phyloP scores from a whole-genome alignment of 2,888 invertebrate genomes.

The Drosophila diplacantha region DNA sequence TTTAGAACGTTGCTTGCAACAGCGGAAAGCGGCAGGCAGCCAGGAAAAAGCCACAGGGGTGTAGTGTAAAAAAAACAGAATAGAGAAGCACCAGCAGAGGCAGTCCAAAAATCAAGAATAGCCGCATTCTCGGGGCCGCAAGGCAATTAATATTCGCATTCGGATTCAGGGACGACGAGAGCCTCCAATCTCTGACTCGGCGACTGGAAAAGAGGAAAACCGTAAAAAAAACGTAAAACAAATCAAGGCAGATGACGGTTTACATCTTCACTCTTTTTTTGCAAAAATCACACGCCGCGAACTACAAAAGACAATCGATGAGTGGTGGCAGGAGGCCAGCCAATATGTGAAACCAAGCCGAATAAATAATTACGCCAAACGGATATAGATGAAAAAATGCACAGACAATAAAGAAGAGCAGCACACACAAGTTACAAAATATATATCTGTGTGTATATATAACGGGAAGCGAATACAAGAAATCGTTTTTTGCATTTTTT shows the following conservation, averaged over 20 bases:
- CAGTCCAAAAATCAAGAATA: constrained; percentile 46
- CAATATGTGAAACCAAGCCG: constrained; percentile 2
- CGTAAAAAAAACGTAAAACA: not conserved
- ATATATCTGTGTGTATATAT: constrained; percentile 27
- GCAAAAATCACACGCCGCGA: constrained; percentile 7
- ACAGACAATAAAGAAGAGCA: constrained; percentile 12
- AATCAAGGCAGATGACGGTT: constrained; percentile 2
- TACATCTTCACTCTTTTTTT: not conserved
- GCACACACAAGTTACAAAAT: constrained; percentile 1
- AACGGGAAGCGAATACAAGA: constrained; percentile 25
- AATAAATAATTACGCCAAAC: constrained; percentile 7
- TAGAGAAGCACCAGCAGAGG: constrained; percentile 27
- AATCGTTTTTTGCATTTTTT: constrained; percentile 52
- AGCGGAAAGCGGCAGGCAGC: constrained; percentile 65
- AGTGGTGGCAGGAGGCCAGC: constrained; percentile 15
- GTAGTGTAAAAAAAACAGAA: constrained; percentile 43
- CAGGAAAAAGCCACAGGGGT: constrained; percentile 41
- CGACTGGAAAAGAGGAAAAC: constrained; percentile 1
- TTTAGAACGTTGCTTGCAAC: constrained; percentile 69
- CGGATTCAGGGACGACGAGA: constrained; percentile 12
- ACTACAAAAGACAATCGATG: constrained; percentile 12
- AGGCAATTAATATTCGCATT: constrained; percentile 19
- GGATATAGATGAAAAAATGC: constrained; percentile 17
- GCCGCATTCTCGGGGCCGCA: constrained; percentile 43
- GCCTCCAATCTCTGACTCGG: constrained; percentile 13